Percentiles rank a stretch among this genome's conserved stretches.
Evolutionary conservation across 30 jellyfish, hydroid and myxozoan species (phyloP).

Genomic region (Catostylus mosaicus): DNA sequence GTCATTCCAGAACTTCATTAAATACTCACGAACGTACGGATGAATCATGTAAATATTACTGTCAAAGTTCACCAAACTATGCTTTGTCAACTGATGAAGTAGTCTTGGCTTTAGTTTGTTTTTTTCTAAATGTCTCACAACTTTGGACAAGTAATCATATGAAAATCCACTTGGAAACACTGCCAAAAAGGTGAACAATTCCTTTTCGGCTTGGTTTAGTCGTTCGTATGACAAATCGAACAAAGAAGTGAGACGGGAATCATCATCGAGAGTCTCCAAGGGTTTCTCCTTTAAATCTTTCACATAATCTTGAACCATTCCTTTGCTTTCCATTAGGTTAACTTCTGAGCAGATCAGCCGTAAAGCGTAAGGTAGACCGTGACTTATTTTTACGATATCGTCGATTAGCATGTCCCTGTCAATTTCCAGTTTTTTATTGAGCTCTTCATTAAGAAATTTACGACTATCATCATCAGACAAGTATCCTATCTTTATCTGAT

Average conservation of each 20-base stretch:
- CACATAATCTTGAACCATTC: background rate
- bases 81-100: background rate
- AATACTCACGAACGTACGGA: conserved; percentile 27
- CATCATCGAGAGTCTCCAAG: background rate
- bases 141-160: conserved; percentile 3
- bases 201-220: background rate
- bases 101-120: background rate
- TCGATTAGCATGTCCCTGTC: background rate
- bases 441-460: background rate
- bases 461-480: background rate
- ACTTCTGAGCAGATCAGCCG: background rate
- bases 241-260: background rate
- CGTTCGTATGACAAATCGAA: background rate
- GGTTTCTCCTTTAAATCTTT: conserved; percentile 4
- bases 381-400: background rate
- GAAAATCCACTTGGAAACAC: conserved; percentile 45
- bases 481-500: background rate
- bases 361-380: conserved; percentile 18
- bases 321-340: background rate
- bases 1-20: background rate
- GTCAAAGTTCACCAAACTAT: background rate
- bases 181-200: conserved; percentile 9
- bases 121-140: background rate
- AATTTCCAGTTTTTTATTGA: background rate
- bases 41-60: background rate